Conservation (phyloP, 1,140 invertebrate genomes). For the Hyles euphorbiae region DNA sequence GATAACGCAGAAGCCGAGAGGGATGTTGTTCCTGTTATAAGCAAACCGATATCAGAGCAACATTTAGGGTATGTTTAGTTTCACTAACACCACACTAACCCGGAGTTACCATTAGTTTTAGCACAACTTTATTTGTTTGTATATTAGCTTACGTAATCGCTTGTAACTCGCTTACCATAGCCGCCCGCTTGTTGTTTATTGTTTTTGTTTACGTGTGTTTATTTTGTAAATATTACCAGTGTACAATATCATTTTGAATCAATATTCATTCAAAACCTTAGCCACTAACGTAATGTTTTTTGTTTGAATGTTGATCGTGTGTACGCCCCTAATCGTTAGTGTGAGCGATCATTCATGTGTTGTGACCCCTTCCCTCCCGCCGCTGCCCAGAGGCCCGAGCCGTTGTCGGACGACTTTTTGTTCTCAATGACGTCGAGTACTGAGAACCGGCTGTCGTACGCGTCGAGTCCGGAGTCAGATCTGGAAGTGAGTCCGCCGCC, state of each 20-base stretch:
- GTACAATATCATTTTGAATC: conserved; percentile 49
- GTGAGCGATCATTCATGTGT: conserved; percentile 67
- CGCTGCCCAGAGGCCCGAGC: conserved; percentile 79
- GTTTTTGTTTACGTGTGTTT: conserved; percentile 31
- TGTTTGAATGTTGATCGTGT: conserved; percentile 47
- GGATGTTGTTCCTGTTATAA: conserved; percentile 36
- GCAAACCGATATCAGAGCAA: conserved; percentile 78
- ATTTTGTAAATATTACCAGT: conserved; percentile 56
- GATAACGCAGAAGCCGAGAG: conserved; percentile 51
- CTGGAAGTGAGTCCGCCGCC: conserved; percentile 89
- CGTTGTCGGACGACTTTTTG: conserved; percentile 95
- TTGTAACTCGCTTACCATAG: conserved; percentile 8
- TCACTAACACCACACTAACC: conserved; percentile 9
- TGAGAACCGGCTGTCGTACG: conserved; percentile 90
- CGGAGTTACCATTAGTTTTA: conserved; percentile 27
- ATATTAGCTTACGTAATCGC: conserved; percentile 3
- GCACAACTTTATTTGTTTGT: conserved; percentile 17
- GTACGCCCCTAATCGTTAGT: conserved; percentile 26
- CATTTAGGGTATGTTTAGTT: conserved; percentile 81
- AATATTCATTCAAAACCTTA: conserved; percentile 33
- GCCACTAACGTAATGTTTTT: conserved; percentile 1
- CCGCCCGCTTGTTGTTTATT: conserved; percentile 22
- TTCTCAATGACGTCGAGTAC: conserved; percentile 95
- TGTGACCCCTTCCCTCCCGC: conserved; percentile 67
- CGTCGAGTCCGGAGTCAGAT: conserved; percentile 96